Conservation (phyloP, 2,888 invertebrate species). For the Drosophila kambysellisi region DNA sequence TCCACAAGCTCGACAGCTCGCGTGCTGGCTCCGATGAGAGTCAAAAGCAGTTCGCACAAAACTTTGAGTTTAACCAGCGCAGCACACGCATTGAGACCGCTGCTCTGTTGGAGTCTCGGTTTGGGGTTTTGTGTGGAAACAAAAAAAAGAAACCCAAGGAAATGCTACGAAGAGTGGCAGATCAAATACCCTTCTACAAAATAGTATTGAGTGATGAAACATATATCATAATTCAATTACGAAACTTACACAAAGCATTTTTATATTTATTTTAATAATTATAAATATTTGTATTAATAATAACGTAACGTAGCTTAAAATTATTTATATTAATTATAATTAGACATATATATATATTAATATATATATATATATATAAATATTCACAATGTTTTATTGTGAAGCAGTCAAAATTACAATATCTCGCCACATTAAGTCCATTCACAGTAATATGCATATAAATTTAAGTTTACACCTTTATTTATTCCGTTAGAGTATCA, state of each 20-base stretch:
- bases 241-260: not conserved
- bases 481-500: constrained; percentile 22
- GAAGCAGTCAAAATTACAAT: not conserved
- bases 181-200: constrained; percentile 26
- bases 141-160: constrained; percentile 20
- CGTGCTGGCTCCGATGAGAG: constrained; percentile 43
- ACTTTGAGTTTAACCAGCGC: constrained; percentile 61
- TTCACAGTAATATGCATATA: not conserved
- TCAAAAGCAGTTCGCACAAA: constrained; percentile 67
- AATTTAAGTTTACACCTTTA: not conserved
- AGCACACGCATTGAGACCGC: constrained; percentile 46
- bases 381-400: not conserved
- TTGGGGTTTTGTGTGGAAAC: constrained; percentile 37
- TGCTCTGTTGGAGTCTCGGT: constrained; percentile 44
- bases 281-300: not conserved
- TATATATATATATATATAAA: not conserved
- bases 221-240: not conserved
- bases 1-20: constrained; percentile 28
- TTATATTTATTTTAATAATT: not conserved
- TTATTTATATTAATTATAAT: not conserved
- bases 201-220: not conserved
- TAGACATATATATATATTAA: too few relatives aligned
- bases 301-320: not conserved
- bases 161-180: constrained; percentile 1
- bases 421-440: not conserved